Conservation (phyloP, 2,113 vertebrate species). For the Poeciliopsis turrubarensis region DNA sequence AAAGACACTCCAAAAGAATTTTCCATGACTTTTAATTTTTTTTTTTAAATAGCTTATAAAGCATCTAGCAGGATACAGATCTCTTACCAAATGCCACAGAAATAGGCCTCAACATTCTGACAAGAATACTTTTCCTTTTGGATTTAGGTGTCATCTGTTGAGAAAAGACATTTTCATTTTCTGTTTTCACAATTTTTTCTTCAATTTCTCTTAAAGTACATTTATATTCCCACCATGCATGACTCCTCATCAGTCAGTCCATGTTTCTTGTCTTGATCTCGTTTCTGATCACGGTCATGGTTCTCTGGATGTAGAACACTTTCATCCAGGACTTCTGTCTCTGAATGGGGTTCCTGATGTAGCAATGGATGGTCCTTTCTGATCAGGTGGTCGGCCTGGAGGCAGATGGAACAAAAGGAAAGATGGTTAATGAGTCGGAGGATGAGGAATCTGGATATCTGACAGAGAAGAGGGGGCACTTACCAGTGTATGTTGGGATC, state of each 20-base stretch:
- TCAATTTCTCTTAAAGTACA: background rate
- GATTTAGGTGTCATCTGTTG: constrained; percentile 90
- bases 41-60: background rate
- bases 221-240: constrained; percentile 80
- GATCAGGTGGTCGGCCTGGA: constrained; percentile 88
- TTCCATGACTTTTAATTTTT: background rate
- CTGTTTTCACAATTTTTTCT: background rate
- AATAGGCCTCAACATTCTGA: constrained; percentile 93
- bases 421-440: background rate
- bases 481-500: constrained; percentile 91
- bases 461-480: constrained; percentile 48
- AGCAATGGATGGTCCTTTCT: constrained; percentile 81
- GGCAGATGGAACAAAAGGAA: background rate
- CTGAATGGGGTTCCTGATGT: constrained; percentile 79
- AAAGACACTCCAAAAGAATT: no score
- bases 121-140: constrained; percentile 97
- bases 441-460: accelerated
- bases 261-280: constrained; percentile 67
- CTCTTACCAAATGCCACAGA: constrained; percentile 93
- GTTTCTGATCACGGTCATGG: constrained; percentile 56
- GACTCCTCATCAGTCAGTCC: constrained; percentile 85
- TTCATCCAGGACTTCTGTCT: constrained; percentile 85
- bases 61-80: background rate
- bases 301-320: constrained; percentile 75
- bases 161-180: background rate